These are phyloP conservation scores for Eufriesea mexicana DNA, from an alignment of 1,140 invertebrate genomes.

Conservation along the genomic window DNA sequence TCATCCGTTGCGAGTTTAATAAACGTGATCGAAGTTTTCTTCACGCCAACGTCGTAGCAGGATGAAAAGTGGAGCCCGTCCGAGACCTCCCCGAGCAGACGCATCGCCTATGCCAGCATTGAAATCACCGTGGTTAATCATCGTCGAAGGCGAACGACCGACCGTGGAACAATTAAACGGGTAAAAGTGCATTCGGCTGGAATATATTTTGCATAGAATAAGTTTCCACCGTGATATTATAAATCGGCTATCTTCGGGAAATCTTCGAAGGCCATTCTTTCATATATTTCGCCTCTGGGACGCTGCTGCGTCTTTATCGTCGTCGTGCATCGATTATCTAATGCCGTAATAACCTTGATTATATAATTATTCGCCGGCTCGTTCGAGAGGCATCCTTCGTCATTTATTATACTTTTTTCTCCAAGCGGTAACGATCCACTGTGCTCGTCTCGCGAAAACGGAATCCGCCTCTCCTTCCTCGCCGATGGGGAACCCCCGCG, in stretches of 20 bases:
- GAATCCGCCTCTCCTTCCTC: constrained; percentile 1
- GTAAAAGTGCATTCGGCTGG: not conserved
- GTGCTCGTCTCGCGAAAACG: constrained; percentile 4
- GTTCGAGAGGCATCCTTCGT: constrained; percentile 22
- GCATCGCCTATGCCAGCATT: constrained; percentile 33
- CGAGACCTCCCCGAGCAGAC: not conserved
- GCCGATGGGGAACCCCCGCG: not conserved
- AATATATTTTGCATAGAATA: constrained; percentile 2
- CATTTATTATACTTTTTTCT: constrained; percentile 26
- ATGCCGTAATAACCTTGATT: constrained; percentile 57
- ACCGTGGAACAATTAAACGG: constrained; percentile 12
- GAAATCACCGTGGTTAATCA: constrained; percentile 36
- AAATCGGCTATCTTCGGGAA: no score
- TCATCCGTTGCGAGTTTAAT: constrained; percentile 13
- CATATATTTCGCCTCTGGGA: not conserved
- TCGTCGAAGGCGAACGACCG: constrained; percentile 21
- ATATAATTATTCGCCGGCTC: constrained; percentile 56
- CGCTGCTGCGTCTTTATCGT: constrained; percentile 37
- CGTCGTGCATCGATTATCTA: constrained; percentile 50
- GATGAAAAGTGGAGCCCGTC: not conserved
- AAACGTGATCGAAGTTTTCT: constrained; percentile 21
- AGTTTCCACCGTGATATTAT: not conserved
- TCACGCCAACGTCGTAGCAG: not conserved
- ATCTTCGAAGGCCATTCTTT: not conserved
- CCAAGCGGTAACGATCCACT: constrained; percentile 12